These are phyloP conservation scores for Colostygia pectinataria DNA, from an alignment of 2,888 invertebrate genomes.

Conservation along the genomic window DNA sequence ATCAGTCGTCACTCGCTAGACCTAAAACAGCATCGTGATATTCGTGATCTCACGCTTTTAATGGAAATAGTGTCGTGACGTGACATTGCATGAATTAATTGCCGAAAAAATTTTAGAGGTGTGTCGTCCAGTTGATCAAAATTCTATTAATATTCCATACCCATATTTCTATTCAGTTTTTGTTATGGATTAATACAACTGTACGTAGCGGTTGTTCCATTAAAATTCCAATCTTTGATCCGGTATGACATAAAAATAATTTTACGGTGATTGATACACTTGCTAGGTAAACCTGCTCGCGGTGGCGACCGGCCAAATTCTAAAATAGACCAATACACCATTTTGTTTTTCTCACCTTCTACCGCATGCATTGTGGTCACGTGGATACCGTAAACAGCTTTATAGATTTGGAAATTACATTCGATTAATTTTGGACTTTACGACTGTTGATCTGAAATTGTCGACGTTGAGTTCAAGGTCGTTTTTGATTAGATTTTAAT, in stretches of 20 bases:
- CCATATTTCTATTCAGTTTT: constrained; percentile 4
- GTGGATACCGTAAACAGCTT: constrained; percentile 43
- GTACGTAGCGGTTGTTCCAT: constrained; percentile 23
- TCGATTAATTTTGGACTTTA: constrained; percentile 37
- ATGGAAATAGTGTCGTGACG: constrained; percentile 21
- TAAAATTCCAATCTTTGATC: constrained; percentile 43
- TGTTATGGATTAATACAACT: background rate
- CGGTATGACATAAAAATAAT: constrained; percentile 52
- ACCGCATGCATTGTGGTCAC: constrained; percentile 66
- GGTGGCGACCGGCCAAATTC: constrained; percentile 67
- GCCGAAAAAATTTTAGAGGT: constrained; percentile 39
- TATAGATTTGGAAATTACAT: constrained; percentile 18
- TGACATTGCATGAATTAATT: constrained; percentile 35
- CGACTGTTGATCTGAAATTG: constrained; percentile 29
- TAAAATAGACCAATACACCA: constrained; percentile 61
- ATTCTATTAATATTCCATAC: no score
- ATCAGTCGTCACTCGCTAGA: constrained; percentile 21
- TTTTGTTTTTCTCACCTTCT: constrained; percentile 69
- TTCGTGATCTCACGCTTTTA: constrained; percentile 18
- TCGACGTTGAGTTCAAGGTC: constrained; percentile 23
- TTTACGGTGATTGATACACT: constrained; percentile 58
- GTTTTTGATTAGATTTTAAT: constrained; percentile 19
- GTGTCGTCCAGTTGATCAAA: no score
- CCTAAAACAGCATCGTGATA: constrained; percentile 33
- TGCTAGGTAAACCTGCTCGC: constrained; percentile 62